Evolutionary conservation across 2,888 invertebrate genomes (phyloP).

Genomic region (Empis livida): DNA sequence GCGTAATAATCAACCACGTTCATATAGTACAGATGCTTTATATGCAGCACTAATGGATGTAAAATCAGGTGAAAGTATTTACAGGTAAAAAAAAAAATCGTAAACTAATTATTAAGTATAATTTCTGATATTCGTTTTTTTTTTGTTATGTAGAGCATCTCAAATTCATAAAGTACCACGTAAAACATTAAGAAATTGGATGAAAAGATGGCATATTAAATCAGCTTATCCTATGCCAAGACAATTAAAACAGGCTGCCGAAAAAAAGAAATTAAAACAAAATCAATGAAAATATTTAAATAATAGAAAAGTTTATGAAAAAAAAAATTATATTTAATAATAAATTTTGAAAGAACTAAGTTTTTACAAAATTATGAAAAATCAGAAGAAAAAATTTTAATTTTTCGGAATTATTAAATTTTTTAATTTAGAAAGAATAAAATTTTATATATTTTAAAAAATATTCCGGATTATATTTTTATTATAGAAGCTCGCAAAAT

Average conservation of each 20-base stretch:
- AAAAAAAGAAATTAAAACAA: conserved; percentile 23
- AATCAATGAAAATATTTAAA: too few species aligned
- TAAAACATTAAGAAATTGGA: conserved; percentile 48
- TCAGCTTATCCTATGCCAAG: conserved; percentile 47
- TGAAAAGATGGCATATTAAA: conserved; percentile 48
- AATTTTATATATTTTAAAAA: too few species aligned
- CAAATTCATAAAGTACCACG: conserved; percentile 46
- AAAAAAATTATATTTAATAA: too few species aligned
- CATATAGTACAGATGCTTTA: conserved; percentile 35
- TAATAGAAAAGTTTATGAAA: too few species aligned
- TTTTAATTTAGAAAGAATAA: too few species aligned
- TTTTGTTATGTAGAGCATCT: conserved; percentile 37
- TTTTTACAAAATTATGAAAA: too few species aligned
- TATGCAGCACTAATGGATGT: conserved; percentile 47
- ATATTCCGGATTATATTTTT: too few species aligned
- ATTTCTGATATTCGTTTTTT: background rate
- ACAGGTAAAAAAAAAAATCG: conserved; percentile 34
- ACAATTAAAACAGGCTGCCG: conserved; percentile 43
- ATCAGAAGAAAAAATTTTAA: too few species aligned
- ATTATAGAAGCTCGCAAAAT: too few species aligned
- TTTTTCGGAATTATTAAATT: too few species aligned
- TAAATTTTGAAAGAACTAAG: too few species aligned
- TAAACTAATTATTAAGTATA: background rate
- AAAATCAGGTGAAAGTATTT: conserved; percentile 46
- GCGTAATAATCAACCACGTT: conserved; percentile 20